Conservation (phyloP, 2,888 invertebrate genomes). For the Exephanes ischioxanthus region DNA sequence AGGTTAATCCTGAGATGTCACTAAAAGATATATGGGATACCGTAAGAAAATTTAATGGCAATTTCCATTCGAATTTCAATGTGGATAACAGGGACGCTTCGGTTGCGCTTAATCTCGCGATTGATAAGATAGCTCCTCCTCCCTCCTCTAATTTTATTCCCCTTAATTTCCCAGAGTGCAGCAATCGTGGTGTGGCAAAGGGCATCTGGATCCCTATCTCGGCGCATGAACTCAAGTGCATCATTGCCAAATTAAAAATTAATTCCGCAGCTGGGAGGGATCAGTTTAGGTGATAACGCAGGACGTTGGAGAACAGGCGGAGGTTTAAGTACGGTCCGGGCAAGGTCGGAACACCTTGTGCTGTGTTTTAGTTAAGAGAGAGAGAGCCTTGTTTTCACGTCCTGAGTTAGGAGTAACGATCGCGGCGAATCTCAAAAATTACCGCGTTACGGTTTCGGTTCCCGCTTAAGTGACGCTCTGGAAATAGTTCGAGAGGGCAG, state of each 20-base stretch:
- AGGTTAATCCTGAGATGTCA: not conserved
- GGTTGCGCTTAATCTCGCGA: not conserved
- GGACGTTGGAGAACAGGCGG: too few species aligned
- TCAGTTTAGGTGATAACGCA: too few species aligned
- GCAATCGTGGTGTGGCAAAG: not conserved
- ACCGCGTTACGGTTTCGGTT: too few species aligned
- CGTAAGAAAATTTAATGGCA: not conserved
- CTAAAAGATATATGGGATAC: not conserved
- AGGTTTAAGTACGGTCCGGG: too few species aligned
- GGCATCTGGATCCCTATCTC: not conserved
- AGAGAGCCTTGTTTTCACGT: too few species aligned
- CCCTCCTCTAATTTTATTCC: not conserved
- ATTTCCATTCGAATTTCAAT: not conserved
- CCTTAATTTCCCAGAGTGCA: not conserved
- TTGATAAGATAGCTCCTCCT: not conserved
- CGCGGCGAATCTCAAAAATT: too few species aligned
- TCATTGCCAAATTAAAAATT: not conserved
- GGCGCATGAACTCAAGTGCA: not conserved
- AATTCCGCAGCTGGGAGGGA: not conserved
- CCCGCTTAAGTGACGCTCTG: too few species aligned
- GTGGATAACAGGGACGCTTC: not conserved
- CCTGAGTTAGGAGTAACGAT: too few species aligned
- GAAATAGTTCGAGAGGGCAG: too few species aligned
- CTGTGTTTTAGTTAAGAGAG: too few species aligned
- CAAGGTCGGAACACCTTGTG: too few species aligned